These are phyloP conservation scores for Monopterus albus DNA, from an alignment of 2,113 vertebrate species.

Conservation along the genomic window DNA sequence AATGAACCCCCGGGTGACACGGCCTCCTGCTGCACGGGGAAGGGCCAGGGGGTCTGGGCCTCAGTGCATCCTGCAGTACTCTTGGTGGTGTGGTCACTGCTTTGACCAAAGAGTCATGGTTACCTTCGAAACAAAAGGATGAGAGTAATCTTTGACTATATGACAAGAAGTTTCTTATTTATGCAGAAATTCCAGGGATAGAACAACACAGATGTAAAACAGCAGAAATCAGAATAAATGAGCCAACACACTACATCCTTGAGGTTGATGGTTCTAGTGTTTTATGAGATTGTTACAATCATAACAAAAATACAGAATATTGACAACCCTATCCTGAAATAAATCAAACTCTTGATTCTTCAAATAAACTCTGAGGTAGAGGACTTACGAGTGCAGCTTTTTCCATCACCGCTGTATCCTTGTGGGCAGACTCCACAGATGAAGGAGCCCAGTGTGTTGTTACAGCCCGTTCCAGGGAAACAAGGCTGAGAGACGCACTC, in stretches of 20 bases:
- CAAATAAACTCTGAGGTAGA: background rate
- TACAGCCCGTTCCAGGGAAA: slow-evolving; percentile 83
- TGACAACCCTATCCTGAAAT: background rate
- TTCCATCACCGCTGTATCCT: slow-evolving; percentile 85
- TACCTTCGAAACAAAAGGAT: slow-evolving; percentile 9
- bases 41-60: slow-evolving; percentile 11
- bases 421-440: slow-evolving; percentile 85
- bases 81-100: background rate
- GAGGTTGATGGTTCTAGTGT: background rate
- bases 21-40: slow-evolving; percentile 67
- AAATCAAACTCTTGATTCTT: background rate
- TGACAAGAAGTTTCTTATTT: background rate
- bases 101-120: slow-evolving; percentile 7
- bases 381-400: slow-evolving; percentile 76
- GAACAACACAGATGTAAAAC: background rate
- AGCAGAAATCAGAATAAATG: too few species aligned
- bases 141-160: background rate
- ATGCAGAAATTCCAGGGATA: too few species aligned
- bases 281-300: background rate
- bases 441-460: slow-evolving; percentile 88
- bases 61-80: slow-evolving; percentile 17
- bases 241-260: too few species aligned
- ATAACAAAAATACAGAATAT: background rate
- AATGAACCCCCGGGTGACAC: slow-evolving; percentile 80
- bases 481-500: slow-evolving; percentile 87